Conservation (phyloP, 2,113 vertebrate species). For the Crotalus horridus region DNA sequence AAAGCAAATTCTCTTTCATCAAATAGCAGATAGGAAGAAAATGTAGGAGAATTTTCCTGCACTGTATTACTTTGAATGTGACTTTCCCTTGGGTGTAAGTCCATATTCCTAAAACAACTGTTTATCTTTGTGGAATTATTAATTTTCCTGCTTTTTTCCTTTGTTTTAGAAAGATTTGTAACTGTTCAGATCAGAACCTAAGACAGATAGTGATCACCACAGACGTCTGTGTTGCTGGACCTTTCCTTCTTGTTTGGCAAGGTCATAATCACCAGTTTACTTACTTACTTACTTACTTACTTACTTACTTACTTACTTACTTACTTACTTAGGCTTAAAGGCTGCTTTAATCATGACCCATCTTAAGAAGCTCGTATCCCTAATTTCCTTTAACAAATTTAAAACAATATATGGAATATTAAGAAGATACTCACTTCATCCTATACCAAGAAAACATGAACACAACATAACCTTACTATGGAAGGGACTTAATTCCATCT, state of each 20-base stretch:
- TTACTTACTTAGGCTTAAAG: not conserved
- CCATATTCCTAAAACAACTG: not conserved
- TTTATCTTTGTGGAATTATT: not conserved
- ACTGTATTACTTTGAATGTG: not conserved
- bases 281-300: not conserved
- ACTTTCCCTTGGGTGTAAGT: not conserved
- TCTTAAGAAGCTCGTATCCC: not conserved
- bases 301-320: not conserved
- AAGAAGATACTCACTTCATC: not conserved
- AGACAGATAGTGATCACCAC: not conserved
- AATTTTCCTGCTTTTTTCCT: not conserved
- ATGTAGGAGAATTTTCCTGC: not conserved
- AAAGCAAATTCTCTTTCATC: not conserved
- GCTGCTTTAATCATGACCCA: not conserved
- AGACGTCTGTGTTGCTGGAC: not conserved
- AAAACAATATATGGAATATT: not conserved
- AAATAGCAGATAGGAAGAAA: not conserved
- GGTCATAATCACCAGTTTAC: not conserved
- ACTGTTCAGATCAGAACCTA: not conserved
- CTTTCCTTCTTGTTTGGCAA: not conserved
- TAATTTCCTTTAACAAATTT: not conserved
- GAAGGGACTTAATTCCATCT: not conserved
- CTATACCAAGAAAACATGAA: not conserved
- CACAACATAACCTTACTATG: not conserved
- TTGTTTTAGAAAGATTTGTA: not conserved